phyloP scores from a whole-genome alignment of 2,113 vertebrate species.

The Sarotherodon lohbergeri region DNA sequence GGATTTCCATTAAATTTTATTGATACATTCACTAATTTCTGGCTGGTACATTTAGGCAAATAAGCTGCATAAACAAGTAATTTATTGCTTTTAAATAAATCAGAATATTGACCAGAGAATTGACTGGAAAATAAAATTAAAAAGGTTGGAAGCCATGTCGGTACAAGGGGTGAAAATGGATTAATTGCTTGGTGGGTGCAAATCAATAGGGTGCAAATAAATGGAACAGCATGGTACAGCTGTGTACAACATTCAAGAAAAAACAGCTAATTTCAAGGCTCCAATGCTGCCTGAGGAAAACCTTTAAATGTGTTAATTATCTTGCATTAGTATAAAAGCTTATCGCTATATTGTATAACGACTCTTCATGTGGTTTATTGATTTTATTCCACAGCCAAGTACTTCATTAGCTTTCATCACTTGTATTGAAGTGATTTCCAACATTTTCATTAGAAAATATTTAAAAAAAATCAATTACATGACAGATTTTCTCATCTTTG shows the following conservation, averaged over 20 bases:
- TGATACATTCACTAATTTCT: background rate
- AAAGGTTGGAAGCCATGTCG: background rate
- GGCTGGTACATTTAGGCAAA: background rate
- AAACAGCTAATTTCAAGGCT: background rate
- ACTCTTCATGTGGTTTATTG: background rate
- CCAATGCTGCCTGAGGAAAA: background rate
- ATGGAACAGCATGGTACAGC: background rate
- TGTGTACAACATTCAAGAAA: background rate
- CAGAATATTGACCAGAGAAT: background rate
- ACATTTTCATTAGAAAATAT: background rate
- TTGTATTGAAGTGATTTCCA: background rate
- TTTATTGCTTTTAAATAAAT: background rate
- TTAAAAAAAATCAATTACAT: background rate
- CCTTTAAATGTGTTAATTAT: conserved; percentile 13
- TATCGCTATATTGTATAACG: background rate
- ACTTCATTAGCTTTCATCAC: background rate
- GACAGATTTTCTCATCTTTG: background rate
- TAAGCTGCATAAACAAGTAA: background rate
- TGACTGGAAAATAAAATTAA: background rate
- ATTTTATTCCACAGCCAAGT: background rate
- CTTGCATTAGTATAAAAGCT: background rate
- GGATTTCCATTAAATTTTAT: background rate
- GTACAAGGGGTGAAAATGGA: background rate
- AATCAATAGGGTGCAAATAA: conserved; percentile 2
- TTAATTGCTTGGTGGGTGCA: background rate